phyloP scores from a whole-genome alignment of 2,113 vertebrate species.

The Dromiciops gliroides region DNA sequence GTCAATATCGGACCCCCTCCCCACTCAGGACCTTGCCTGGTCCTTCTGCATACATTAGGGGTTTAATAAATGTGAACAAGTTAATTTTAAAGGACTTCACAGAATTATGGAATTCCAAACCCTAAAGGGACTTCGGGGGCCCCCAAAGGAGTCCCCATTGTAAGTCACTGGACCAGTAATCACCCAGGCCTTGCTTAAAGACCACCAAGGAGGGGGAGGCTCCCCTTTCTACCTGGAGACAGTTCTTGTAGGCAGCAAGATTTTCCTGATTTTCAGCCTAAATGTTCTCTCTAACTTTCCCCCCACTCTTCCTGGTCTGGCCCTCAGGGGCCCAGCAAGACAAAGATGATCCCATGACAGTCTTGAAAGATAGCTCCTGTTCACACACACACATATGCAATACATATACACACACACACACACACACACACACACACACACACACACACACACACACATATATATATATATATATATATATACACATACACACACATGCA shows the following conservation, averaged over 20 bases:
- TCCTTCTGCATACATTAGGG: background rate
- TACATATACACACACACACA: no score
- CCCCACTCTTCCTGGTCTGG: no score
- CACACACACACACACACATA: no score
- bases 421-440: no score
- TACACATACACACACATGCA: no score
- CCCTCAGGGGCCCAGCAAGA: background rate
- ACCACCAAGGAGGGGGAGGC: no score
- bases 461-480: no score
- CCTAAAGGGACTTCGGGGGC: background rate
- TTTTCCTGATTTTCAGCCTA: no score
- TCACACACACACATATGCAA: no score
- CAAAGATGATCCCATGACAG: background rate
- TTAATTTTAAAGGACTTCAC: background rate
- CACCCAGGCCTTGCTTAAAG: background rate
- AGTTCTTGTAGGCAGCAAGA: no score
- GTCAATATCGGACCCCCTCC: background rate
- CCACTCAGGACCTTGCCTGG: background rate
- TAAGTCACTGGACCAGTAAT: background rate
- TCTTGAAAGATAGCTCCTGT: no score
- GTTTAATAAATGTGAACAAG: background rate
- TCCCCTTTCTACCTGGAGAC: no score
- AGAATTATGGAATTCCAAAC: background rate
- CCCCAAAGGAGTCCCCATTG: background rate
- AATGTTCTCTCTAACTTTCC: background rate